Evolutionary conservation across 2,113 vertebrate species (phyloP).

Genomic region (Daboia siamensis): DNA sequence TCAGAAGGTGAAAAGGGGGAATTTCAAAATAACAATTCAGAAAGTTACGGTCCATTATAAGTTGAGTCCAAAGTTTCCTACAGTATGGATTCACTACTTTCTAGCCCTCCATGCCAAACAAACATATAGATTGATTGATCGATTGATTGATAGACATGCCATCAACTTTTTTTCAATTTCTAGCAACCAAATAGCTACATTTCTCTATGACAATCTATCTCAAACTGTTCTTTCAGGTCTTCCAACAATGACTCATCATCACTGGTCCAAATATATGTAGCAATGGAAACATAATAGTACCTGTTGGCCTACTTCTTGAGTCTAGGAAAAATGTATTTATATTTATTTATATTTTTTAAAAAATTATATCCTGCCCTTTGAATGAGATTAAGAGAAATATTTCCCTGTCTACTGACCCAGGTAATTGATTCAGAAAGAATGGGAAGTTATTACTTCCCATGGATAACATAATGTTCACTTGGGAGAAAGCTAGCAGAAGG

Average conservation of each 20-base stretch:
- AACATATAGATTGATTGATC: background rate
- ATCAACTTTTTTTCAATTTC: background rate
- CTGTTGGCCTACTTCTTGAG: background rate
- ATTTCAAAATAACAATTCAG: background rate
- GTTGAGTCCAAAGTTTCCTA: background rate
- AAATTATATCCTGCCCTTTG: background rate
- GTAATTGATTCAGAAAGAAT: background rate
- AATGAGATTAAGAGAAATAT: background rate
- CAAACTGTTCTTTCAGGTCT: background rate
- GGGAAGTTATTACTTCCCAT: background rate
- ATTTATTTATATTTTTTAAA: background rate
- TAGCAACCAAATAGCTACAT: background rate
- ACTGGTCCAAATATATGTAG: background rate
- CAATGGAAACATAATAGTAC: background rate
- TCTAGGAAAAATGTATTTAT: background rate
- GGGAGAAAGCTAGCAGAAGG: background rate
- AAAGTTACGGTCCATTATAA: background rate
- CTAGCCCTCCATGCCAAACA: background rate
- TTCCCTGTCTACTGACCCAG: too few relatives aligned
- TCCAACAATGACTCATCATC: background rate
- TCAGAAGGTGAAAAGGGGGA: background rate
- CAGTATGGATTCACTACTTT: background rate
- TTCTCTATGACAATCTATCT: background rate
- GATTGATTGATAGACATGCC: background rate
- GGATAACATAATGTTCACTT: background rate